Evolutionary conservation across 2,797 vertebrate genomes (phyloP), one percentile per base, ranked within the genome.

Genomic region (Myotis myotis): DNA sequence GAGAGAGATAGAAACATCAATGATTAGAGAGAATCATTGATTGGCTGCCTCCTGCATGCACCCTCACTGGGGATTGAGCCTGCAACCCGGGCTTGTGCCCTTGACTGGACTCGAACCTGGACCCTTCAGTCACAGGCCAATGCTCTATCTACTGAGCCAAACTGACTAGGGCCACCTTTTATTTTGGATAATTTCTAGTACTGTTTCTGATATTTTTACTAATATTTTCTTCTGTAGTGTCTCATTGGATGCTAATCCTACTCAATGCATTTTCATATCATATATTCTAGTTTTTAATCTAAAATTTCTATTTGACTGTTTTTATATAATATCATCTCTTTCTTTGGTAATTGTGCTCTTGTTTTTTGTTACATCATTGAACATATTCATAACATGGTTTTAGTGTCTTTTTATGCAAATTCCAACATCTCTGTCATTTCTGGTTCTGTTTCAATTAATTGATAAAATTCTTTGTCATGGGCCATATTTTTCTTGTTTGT

Each of bases 401-500:
- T 55, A 71, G 17, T 51, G 33, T 47, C 22, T 53, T 78, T 72
- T 70, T 55, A 33, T 62, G 19, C 19, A 88, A 74, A 74, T 88
- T 82, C 68, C 30, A 64, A 64, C 41, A 38, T 91, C 36, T 82
- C 20, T 83, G 20, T 79, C 13, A 16, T 83, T 91, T 74, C 70
- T 41, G 3, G 22, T 66, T 87, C 25, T 71, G 22, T 44, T 87
- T 85, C 11, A 85, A 19, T 89, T 85, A 41, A 30, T 25, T 25
- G 28, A 28, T 80, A 72, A 71, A 71, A 47, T 71, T 23, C 36
- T 66, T 74, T 79, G 49, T 72, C 33, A 28, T 41, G 68, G 6
- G 15, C 36, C 41, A 17, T 79, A 74, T 76, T 76, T 95, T 80
- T 91, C 41, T 91, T 74, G 47, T 91, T 92, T 81, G 9, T 30